These are phyloP conservation scores for Coregonus ussuriensis DNA, from an alignment of 2,797 vertebrate species.

Conservation along the genomic window DNA sequence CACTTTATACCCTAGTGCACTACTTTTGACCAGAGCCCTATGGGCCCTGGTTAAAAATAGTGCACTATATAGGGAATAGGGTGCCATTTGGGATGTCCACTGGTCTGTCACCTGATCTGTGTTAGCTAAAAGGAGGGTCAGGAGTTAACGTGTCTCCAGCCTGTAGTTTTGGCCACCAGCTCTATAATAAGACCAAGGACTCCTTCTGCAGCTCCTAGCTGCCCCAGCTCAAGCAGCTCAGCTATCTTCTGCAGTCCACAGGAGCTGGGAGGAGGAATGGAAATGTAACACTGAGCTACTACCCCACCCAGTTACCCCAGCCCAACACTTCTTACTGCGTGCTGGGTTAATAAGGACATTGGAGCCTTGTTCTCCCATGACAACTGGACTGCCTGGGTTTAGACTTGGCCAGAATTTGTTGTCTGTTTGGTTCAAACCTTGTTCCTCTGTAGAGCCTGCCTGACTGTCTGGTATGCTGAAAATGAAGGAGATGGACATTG, in stretches of 20 bases:
- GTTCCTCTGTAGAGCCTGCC: not conserved
- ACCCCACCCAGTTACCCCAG: not conserved
- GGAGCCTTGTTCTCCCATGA: not conserved
- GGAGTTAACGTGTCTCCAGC: slow-evolving; percentile 66
- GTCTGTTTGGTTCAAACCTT: not conserved
- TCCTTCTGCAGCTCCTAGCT: slow-evolving; percentile 53
- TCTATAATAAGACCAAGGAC: slow-evolving; percentile 74
- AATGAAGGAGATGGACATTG: not conserved
- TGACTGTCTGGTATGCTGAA: not conserved
- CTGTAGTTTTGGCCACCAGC: slow-evolving; percentile 58
- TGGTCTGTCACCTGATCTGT: slow-evolving; percentile 63
- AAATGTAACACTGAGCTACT: not conserved
- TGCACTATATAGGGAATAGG: not conserved
- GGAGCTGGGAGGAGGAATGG: slow-evolving; percentile 50
- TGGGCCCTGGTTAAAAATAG: too few species aligned
- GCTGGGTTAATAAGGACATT: not conserved
- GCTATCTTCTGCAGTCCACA: slow-evolving; percentile 37
- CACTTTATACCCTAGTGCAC: not conserved
- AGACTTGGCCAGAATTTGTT: not conserved
- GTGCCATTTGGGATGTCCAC: not conserved
- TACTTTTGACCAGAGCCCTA: not conserved
- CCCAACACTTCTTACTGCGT: not conserved
- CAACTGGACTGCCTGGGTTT: not conserved
- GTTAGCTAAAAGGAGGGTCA: slow-evolving; percentile 74
- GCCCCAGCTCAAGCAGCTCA: not conserved